Percentiles rank a stretch among this genome's conserved stretches.
phyloP scores from a whole-genome alignment of 2,797 vertebrate species.

The Nasua narica region DNA sequence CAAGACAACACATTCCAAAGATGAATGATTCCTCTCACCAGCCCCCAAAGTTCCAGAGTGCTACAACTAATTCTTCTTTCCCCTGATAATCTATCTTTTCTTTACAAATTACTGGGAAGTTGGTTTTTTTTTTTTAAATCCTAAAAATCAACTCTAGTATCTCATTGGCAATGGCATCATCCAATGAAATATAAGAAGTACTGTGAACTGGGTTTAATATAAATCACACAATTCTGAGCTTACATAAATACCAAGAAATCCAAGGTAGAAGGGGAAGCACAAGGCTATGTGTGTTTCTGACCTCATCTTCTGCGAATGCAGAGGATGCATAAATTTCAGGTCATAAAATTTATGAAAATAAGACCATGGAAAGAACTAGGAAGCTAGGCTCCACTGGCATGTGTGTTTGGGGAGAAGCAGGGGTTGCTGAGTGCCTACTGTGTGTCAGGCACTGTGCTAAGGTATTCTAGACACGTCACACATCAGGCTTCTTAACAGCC shows the following conservation, averaged over 20 bases:
- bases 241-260: neutral
- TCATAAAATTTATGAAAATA: neutral
- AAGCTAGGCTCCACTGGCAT: neutral
- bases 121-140: neutral
- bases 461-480: neutral
- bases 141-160: neutral
- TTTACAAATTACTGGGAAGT: neutral
- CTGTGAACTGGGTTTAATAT: neutral
- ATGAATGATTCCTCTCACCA: neutral
- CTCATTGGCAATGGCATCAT: neutral
- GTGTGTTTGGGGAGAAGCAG: neutral
- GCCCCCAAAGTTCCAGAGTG: neutral
- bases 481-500: neutral
- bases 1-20: neutral
- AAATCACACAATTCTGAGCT: neutral
- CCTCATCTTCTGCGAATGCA: neutral
- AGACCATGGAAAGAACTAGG: neutral
- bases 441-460: neutral
- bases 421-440: neutral
- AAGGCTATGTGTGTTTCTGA: neutral
- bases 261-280: neutral
- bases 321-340: neutral
- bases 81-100: neutral
- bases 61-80: neutral
- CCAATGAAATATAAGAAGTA: neutral